Conservation (phyloP, 2,888 invertebrate genomes). For the Odontomyia ornata region DNA sequence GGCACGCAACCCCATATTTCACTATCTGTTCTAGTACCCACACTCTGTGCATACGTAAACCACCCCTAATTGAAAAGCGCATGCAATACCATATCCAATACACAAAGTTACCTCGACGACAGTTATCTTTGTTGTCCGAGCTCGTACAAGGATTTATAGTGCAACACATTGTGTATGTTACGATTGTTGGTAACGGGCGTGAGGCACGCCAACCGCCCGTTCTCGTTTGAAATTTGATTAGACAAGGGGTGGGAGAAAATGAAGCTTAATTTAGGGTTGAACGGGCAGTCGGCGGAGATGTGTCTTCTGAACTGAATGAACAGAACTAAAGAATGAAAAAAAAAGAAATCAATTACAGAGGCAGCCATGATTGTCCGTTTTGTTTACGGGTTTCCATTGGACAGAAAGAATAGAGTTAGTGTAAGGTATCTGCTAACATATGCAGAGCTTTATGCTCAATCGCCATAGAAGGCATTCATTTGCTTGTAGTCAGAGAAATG, state of each 20-base stretch:
- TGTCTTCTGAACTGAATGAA: no score
- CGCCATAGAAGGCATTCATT: no score
- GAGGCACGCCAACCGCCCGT: slow-evolving; percentile 6
- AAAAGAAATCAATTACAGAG: slow-evolving; percentile 47
- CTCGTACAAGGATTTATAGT: neutral
- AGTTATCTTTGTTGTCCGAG: slow-evolving; percentile 15
- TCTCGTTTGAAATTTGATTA: no score
- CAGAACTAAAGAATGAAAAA: slow-evolving; percentile 2
- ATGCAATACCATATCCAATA: neutral
- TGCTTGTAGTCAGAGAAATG: neutral
- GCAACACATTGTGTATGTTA: no score
- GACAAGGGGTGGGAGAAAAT: neutral
- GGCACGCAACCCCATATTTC: slow-evolving; percentile 3
- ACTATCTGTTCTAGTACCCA: slow-evolving; percentile 1
- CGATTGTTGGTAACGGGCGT: neutral
- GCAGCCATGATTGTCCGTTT: slow-evolving; percentile 48
- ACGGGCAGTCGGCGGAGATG: no score
- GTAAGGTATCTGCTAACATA: neutral
- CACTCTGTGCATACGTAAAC: neutral
- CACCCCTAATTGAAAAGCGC: neutral
- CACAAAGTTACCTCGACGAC: neutral
- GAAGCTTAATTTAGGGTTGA: neutral
- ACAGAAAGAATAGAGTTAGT: slow-evolving; percentile 1
- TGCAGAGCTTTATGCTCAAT: neutral
- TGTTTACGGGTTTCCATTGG: slow-evolving; percentile 42